Conservation (phyloP, 2,113 vertebrate species). For the Heterotis niloticus region DNA sequence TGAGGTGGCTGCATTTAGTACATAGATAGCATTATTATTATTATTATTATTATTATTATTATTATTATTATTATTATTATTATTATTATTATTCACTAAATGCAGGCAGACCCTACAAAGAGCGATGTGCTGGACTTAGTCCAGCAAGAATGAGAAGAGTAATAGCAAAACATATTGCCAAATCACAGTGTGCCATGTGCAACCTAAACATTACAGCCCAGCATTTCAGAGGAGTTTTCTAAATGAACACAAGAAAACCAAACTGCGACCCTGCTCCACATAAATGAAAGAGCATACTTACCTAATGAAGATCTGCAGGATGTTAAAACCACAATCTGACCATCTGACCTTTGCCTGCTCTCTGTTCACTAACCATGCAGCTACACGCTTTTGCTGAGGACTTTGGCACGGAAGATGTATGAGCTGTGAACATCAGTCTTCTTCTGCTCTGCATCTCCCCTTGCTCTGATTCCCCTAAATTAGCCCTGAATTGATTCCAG, state of each 20-base stretch:
- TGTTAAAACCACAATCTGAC: conserved; percentile 23
- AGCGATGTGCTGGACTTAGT: no score
- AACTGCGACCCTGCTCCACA: conserved; percentile 26
- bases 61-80: no score
- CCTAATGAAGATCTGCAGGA: conserved; percentile 31
- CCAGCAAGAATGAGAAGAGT: no score
- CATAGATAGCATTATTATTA: no score
- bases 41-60: no score
- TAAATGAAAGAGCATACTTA: conserved; percentile 37
- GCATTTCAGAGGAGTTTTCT: conserved; percentile 26
- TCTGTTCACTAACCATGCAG: conserved; percentile 7
- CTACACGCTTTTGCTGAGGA: background rate
- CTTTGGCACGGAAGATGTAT: background rate
- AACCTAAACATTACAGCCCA: background rate
- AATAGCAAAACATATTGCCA: no score
- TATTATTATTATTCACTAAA: no score
- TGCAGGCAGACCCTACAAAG: no score
- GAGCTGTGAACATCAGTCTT: conserved; percentile 2
- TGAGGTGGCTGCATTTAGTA: no score
- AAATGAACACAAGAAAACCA: conserved; percentile 19
- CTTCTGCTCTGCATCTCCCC: background rate
- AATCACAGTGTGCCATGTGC: no score
- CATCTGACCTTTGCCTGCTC: conserved; percentile 24
- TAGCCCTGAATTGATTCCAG: conserved; percentile 5
- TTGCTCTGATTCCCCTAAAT: background rate